phyloP scores from a whole-genome alignment of 2,113 vertebrate genomes.

The Bostrychus sinensis region DNA sequence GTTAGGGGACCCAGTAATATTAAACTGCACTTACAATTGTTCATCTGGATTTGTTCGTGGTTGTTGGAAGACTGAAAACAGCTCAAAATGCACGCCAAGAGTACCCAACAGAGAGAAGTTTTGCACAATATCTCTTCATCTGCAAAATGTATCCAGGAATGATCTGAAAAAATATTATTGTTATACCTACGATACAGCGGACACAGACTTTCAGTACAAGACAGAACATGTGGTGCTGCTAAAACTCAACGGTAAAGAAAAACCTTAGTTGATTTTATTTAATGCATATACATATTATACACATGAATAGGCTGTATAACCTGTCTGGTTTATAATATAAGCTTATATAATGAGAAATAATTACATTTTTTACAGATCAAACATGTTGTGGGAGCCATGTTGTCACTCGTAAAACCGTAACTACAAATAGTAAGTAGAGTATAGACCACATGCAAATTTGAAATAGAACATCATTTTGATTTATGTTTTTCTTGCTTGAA shows the following conservation, averaged over 20 bases:
- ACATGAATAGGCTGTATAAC: no score
- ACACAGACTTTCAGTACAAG: conserved; percentile 32
- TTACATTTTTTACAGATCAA: conserved; percentile 31
- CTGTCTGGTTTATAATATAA: background rate
- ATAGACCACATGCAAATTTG: background rate
- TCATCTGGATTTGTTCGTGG: conserved; percentile 73
- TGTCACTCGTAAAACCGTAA: conserved; percentile 10
- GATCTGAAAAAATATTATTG: conserved; percentile 67
- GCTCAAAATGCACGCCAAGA: background rate
- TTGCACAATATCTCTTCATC: conserved; percentile 55
- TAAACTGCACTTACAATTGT: conserved; percentile 78
- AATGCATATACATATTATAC: background rate
- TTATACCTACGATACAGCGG: conserved; percentile 54
- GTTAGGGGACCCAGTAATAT: conserved; percentile 48
- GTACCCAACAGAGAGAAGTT: background rate
- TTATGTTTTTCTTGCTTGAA: conserved; percentile 1
- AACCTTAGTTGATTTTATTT: background rate
- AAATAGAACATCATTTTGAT: background rate
- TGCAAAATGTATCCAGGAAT: conserved; percentile 47
- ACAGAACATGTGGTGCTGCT: conserved; percentile 54
- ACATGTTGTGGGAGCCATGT: conserved; percentile 18
- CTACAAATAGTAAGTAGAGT: conserved; percentile 38
- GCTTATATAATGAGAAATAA: background rate
- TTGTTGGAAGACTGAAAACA: conserved; percentile 52
- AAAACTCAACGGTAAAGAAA: conserved; percentile 54